Evolutionary conservation across 1,140 invertebrate genomes (phyloP).

Genomic region (Drepana arcuata): DNA sequence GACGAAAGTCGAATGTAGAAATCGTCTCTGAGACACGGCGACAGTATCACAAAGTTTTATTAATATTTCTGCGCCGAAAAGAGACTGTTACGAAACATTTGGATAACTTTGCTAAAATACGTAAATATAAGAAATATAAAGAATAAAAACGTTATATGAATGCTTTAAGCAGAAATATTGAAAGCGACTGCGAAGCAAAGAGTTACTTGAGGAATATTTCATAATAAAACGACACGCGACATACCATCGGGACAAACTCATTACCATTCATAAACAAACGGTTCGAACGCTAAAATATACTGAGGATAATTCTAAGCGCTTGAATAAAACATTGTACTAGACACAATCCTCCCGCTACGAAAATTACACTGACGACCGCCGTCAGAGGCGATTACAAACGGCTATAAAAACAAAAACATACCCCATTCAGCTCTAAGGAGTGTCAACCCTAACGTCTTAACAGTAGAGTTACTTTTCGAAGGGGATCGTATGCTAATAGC

Average conservation of each 20-base stretch:
- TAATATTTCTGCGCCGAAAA: no score
- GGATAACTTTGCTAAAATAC: no score
- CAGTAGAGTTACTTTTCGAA: constrained; percentile 19
- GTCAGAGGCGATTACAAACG: constrained; percentile 22
- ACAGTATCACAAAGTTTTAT: no score
- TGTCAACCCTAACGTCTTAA: constrained; percentile 9
- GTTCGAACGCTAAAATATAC: constrained; percentile 7
- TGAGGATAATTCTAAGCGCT: constrained; percentile 14
- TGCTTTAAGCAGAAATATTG: no score
- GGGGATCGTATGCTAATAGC: constrained; percentile 18
- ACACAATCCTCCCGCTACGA: constrained; percentile 19
- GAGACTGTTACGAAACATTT: no score
- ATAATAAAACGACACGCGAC: constrained; percentile 3
- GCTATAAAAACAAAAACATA: constrained; percentile 31
- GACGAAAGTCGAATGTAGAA: no score
- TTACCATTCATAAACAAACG: constrained; percentile 22
- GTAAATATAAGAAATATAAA: no score
- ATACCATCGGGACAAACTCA: constrained; percentile 6
- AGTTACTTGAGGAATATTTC: no score
- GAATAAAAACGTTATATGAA: no score
- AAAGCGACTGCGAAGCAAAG: no score
- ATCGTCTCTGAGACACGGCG: no score
- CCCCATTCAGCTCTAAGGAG: constrained; percentile 9
- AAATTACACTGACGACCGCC: constrained; percentile 24
- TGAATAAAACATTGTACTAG: constrained; percentile 28